These are phyloP conservation scores for Borostomias antarcticus DNA, from an alignment of 2,797 vertebrate species.

Conservation along the genomic window DNA sequence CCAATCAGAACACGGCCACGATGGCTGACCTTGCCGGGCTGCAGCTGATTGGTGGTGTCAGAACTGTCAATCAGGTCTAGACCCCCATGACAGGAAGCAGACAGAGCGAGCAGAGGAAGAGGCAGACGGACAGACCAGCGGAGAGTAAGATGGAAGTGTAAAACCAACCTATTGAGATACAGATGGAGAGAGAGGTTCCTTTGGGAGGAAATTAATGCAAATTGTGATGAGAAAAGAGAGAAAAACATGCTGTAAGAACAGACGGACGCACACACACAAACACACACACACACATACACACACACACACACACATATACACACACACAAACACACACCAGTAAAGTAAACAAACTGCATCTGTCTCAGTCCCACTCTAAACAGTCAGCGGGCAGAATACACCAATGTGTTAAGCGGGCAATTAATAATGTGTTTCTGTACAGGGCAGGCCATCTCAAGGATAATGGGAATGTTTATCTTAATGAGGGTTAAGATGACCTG, in stretches of 20 bases:
- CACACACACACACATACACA: constrained; percentile 4
- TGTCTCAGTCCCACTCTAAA: constrained; percentile 28
- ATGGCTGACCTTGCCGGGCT: constrained; percentile 86
- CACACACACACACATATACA: background rate
- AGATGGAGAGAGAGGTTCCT: background rate
- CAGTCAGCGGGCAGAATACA: constrained; percentile 39
- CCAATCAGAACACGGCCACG: constrained; percentile 79
- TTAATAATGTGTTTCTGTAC: constrained; percentile 58
- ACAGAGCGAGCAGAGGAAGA: constrained; percentile 9
- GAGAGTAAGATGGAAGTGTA: background rate
- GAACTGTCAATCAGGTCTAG: constrained; percentile 79
- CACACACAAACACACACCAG: too few species aligned
- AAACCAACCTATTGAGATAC: background rate
- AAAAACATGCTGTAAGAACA: background rate
- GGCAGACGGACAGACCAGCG: background rate
- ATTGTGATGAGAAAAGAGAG: background rate
- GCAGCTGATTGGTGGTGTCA: constrained; percentile 85
- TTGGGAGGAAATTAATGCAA: too few species aligned
- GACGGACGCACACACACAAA: background rate
- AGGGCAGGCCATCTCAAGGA: constrained; percentile 58
- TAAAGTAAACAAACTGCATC: background rate
- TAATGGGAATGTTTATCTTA: constrained; percentile 68
- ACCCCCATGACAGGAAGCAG: constrained; percentile 66
- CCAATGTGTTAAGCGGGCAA: constrained; percentile 58
- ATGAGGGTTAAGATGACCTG: constrained; percentile 70